Percentiles rank a stretch among this genome's conserved stretches.
phyloP scores from a whole-genome alignment of 2,113 vertebrate genomes.

The Myocastor coypus region DNA sequence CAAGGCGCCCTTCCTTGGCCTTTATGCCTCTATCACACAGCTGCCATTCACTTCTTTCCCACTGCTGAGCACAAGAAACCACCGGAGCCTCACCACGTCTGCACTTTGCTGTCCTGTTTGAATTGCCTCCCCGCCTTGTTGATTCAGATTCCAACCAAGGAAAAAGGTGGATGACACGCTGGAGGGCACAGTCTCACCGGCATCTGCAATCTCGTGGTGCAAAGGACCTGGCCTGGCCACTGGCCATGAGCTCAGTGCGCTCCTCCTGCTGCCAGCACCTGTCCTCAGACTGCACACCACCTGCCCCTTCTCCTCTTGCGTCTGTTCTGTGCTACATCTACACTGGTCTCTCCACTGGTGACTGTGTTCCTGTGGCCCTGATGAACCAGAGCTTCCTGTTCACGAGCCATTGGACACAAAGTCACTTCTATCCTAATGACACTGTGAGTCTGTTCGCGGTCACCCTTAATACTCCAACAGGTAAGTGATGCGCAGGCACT shows the following conservation, averaged over 20 bases:
- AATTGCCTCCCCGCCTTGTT: background rate
- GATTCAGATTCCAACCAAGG: background rate
- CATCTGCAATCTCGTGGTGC: background rate
- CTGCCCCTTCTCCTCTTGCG: background rate
- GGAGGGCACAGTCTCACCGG: too few species aligned
- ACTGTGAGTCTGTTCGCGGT: background rate
- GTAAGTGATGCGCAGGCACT: background rate
- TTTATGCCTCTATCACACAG: background rate
- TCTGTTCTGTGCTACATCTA: accelerated
- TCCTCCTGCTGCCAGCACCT: background rate
- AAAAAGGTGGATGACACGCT: background rate
- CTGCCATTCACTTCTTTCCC: background rate
- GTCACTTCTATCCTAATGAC: background rate
- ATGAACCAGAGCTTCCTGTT: background rate
- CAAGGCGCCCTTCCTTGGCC: background rate
- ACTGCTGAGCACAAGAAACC: too few species aligned
- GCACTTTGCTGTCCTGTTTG: background rate
- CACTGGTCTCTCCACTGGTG: too few species aligned
- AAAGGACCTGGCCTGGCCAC: accelerated
- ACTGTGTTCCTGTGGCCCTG: background rate
- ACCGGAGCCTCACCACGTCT: accelerated
- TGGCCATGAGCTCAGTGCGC: background rate
- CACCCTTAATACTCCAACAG: background rate
- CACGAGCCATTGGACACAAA: background rate
- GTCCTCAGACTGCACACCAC: background rate